Evolutionary conservation across 2,797 vertebrate genomes (phyloP), one percentile per base, ranked within the genome.

Genomic region (Oophaga sylvatica): DNA sequence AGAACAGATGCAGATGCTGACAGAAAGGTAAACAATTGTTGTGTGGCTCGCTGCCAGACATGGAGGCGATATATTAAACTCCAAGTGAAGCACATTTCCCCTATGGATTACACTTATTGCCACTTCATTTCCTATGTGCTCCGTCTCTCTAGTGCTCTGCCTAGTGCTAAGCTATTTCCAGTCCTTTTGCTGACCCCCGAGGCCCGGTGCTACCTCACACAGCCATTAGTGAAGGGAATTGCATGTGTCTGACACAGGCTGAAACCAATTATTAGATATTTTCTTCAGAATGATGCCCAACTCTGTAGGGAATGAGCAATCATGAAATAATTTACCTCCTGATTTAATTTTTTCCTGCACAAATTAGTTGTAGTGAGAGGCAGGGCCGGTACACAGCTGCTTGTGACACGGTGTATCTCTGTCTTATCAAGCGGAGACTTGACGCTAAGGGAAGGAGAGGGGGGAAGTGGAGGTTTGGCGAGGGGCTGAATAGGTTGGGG

Each of bases 231-330:
- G 95, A 93, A 94, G 96, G 96, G 97, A 97, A 98, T 97, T 98
- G 97, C 96, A 95, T 98, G 96, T 97, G 96, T 97, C 97, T 98
- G 97, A 99, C 97, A 98, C 92, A 95, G 96, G 95, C 97, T 96
- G 97, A 99, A 99, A 98, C 96, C 97, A 99, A 99, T 99, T 99
- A 99, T 97, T 97, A 97, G 97, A 97, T 96, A 97, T 97, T 98
- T 99, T 98, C 96, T 95, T 97, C 97, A 96, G 97, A 98, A 98
- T 97, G 97, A 98, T 98, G 95, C 96, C 96, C 95, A 94, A 95
- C 94, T 97, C 98, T 97, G 95, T 95, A 94, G 97, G 98, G 97
- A 99, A 97, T 95, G 96, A 96, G 96, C 96, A 98, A 98, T 98
- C 98, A 97, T 96, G 96, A 96, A 97, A 98, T 97, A 97, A 98